These are phyloP conservation scores for Leptinotarsa rubiginosa DNA, from an alignment of 2,888 invertebrate species.

Conservation along the genomic window DNA sequence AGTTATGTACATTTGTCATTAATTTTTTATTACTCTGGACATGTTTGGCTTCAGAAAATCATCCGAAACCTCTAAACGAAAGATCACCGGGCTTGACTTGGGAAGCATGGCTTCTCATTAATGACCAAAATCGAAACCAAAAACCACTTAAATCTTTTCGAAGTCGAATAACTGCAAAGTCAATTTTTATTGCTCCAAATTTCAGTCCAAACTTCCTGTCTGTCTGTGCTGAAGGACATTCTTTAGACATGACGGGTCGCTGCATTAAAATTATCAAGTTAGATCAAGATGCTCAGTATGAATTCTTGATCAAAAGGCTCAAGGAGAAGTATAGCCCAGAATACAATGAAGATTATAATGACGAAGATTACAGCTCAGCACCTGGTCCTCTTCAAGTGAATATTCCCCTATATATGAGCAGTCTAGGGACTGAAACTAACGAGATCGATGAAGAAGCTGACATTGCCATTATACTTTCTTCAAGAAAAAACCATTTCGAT, in stretches of 20 bases:
- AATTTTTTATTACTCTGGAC: slow-evolving; percentile 59
- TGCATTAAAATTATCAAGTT: slow-evolving; percentile 68
- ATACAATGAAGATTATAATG: slow-evolving; percentile 49
- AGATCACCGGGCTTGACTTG: slow-evolving; percentile 75
- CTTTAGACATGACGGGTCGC: slow-evolving; percentile 62
- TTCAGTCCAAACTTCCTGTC: slow-evolving; percentile 71
- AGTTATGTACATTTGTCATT: slow-evolving; percentile 38
- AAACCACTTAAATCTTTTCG: slow-evolving; percentile 67
- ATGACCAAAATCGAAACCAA: slow-evolving; percentile 66
- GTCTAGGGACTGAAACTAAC: slow-evolving; percentile 64
- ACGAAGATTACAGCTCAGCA: slow-evolving; percentile 65
- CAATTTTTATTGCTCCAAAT: slow-evolving; percentile 76
- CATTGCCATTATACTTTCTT: slow-evolving; percentile 62
- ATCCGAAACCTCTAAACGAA: slow-evolving; percentile 62
- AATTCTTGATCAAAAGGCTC: slow-evolving; percentile 70
- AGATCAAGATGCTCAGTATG: slow-evolving; percentile 70
- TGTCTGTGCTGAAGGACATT: slow-evolving; percentile 72
- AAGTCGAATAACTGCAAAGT: slow-evolving; percentile 78
- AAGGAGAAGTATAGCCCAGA: slow-evolving; percentile 68
- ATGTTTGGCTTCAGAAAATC: slow-evolving; percentile 62
- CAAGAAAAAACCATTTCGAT: slow-evolving; percentile 54
- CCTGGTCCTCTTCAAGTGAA: slow-evolving; percentile 72
- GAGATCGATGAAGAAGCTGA: slow-evolving; percentile 58
- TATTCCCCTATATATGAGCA: slow-evolving; percentile 64
- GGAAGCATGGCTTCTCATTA: slow-evolving; percentile 74